Base-by-base conservation (phyloP, 2,888 invertebrate genomes). In the Nemoura dubitans region DNA sequence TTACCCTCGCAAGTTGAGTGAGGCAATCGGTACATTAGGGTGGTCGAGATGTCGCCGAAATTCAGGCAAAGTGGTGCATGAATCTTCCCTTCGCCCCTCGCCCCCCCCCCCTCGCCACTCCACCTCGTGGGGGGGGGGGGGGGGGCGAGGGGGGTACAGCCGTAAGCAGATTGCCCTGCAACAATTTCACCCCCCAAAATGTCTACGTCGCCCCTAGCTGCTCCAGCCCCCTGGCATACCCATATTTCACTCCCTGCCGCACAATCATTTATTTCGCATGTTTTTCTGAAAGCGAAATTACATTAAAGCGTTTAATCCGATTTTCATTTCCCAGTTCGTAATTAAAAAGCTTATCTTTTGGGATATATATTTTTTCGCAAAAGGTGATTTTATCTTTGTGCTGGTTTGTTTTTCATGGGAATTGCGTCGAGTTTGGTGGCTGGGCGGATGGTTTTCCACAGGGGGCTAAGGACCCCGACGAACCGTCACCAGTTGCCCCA, bases 301-400 rank as follows among this genome's bases (percentile, higher is more conserved):
- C 42, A 42, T 43, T 43, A 83, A 14, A 42, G 43, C 43, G 83
- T 83, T 84, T 84, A 81, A 84, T 84, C 84, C 76, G 84, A 84
- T 84, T 84, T 29, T 84, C 59, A 84, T 84, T 84, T 81, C 28
- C 36, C 84, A 84, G 76, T 59, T 43, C 29, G 76, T 59, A 84
- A 84, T 84, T 84, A 84, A 84, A 84, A 84, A 28, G 14, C 84
- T 84, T 84, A 84, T 84, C 84, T 81, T 21, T 21, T 25, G 28
- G 84, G 30, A 81, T 81, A 30, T 80, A 26, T 81, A 36, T 81
- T 81, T 30, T 59, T 59, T 59, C 21, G 59, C 21, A 21, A 3
- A 59, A 59, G 59, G 59, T 59, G 59, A 59, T 59, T 59, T 59
- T 59, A 59, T 59, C 59, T 59, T 59, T 59, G 59, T 21, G 59